Conservation (phyloP, 2,113 vertebrate species). For the Uropsilus gracilis region DNA sequence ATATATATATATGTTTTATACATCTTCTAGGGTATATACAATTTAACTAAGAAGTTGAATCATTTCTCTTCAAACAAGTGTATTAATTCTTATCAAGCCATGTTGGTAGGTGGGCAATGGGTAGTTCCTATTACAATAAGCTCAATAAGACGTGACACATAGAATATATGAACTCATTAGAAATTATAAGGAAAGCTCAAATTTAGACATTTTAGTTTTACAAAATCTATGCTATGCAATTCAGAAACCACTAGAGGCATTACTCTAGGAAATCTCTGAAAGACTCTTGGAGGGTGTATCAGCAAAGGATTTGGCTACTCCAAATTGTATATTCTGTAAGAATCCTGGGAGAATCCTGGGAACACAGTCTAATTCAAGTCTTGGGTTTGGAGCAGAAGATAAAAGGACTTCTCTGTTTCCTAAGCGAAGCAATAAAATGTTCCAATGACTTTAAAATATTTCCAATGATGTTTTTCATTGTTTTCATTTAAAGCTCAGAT, state of each 20-base stretch:
- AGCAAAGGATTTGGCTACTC: not conserved
- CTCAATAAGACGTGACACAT: conserved; percentile 13
- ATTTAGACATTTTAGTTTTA: conserved; percentile 6
- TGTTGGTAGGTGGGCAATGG: not conserved
- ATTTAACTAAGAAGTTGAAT: not conserved
- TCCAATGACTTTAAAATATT: not conserved
- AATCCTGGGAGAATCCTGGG: not conserved
- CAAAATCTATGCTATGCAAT: not conserved
- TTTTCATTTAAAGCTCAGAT: not conserved
- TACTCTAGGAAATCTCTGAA: not conserved
- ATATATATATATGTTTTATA: not conserved
- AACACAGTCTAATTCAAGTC: not conserved
- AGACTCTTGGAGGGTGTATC: not conserved
- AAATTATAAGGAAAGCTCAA: conserved; percentile 31
- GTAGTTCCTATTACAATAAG: not conserved
- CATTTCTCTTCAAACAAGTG: not conserved
- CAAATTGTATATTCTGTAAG: not conserved
- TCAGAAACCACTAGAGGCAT: not conserved
- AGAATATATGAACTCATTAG: not conserved
- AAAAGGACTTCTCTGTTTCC: not conserved
- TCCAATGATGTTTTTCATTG: not conserved
- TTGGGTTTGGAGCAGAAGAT: not conserved
- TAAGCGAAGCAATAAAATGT: not conserved
- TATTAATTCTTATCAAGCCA: not conserved
- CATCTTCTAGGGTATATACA: not conserved